Evolutionary conservation across 2,113 vertebrate species (phyloP), one percentile per base, ranked within the genome.

Genomic region (Gambusia holbrooki): DNA sequence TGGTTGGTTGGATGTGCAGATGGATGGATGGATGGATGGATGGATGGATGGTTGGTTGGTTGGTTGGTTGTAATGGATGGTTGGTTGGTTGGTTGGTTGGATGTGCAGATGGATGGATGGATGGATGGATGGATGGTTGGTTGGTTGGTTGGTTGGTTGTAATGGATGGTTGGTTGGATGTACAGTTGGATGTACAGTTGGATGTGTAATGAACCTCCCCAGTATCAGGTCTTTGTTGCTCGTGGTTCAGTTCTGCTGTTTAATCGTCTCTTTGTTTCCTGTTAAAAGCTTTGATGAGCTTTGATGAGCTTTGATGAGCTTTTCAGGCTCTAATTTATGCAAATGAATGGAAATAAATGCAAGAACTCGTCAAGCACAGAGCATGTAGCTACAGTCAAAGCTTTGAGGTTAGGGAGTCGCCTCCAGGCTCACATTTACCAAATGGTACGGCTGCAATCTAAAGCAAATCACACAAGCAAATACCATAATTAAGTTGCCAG

Each of bases 291-390:
- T 8, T 33, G 33, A 37, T 37, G 35, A 33, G 33, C 33, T 33
- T 32, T 8, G 33, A 35, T 35, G 33, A 35, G 33, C 33, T 93
- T 88, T 92, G 90, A 93, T 90, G 84, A 86, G 86, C 86, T 51
- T 67, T 66, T 69, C 37, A 77, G 82, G 80, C 75, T 80, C 66
- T 84, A 84, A 86, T 84, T 65, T 77, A 92, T 92, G 92, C 86
- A 90, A 88, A 94, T 88, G 12, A 81, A 94, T 92, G 91, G 77
- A 90, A 94, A 94, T 92, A n/a, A 69, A 93, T 93, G 84, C 90
- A 83, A 62, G 68, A 83, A 77, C 78, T 88, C 88, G 90, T 92
- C 88, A 89, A 80, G 85, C 71, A 74, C 40, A 82, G 84, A 84
- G 63, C 76, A 82, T 62, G 71, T 40, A 63, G 70, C 79, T 22